A percentile compares a stretch with the other conserved stretches of the same genome.
These are phyloP conservation scores for Natator depressus DNA, from an alignment of 2,113 vertebrate genomes.

Conservation along the genomic window DNA sequence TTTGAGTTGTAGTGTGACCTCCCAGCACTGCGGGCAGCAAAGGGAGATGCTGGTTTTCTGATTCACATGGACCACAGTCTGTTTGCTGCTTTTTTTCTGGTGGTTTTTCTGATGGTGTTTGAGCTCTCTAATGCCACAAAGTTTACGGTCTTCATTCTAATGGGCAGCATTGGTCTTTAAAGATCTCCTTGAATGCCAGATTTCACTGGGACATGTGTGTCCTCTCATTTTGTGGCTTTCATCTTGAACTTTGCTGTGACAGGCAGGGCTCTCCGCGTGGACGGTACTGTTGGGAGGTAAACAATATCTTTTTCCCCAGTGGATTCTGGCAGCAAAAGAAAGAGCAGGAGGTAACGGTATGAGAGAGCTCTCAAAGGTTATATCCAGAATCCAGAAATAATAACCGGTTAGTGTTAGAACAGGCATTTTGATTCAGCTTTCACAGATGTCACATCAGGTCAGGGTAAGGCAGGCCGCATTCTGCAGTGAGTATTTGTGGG, in stretches of 20 bases:
- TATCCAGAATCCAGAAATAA: background rate
- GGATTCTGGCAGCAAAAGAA: background rate
- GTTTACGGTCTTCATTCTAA: background rate
- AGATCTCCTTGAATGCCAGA: background rate
- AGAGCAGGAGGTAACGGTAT: background rate
- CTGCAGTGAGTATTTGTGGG: background rate
- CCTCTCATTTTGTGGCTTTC: background rate
- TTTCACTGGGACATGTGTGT: background rate
- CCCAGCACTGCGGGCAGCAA: background rate
- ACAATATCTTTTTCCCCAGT: background rate
- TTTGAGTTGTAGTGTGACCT: background rate
- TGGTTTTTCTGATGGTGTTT: background rate
- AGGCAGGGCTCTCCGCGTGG: background rate
- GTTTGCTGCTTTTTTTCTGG: background rate
- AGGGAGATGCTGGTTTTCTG: background rate
- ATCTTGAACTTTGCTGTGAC: background rate
- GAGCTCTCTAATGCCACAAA: background rate
- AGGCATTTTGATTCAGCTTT: background rate
- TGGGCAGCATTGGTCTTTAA: background rate
- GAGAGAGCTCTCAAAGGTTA: background rate
- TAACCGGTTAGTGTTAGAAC: background rate
- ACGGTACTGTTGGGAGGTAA: background rate
- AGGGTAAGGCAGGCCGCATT: background rate
- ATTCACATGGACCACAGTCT: rapidly evolving
- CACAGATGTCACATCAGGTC: background rate